Base-by-base conservation (phyloP, 1,140 invertebrate genomes). In the Drosophila virilis region DNA sequence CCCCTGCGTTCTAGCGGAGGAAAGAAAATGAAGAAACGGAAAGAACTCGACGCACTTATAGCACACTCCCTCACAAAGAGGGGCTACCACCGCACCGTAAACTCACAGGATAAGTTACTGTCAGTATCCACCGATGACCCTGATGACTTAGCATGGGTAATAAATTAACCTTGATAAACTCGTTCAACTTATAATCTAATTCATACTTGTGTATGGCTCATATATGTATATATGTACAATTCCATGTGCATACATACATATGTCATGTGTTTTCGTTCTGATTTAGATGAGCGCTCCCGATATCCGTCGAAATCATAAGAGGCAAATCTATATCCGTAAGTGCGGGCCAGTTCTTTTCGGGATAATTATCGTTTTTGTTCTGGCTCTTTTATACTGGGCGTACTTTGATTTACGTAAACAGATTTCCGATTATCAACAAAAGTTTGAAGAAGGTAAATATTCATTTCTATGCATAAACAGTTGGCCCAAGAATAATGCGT, bases 21-120 rank as follows among this genome's bases (percentile, higher is more conserved):
- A 8, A 94, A 94, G 67, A 94, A 93, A 86, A 93, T 94, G 92
- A 89, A 92, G 60, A 94, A 94, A 80, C 85, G 93, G 32, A 91
- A 93, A 55, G 93, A 94, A 74, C 77, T 94, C 33, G 93, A 94
- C 70, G 93, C 93, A 28, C 74, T 94, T n/a, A 92, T 93, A 59
- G 88, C 91, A 50, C 88, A 91, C 58, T 82, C 89, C 38, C 55
- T 88, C 13, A 78, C 80, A 35, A 92, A 90, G 64, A 77, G 82
- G 54, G 76, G 60, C 59, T 68, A 72, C 62, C 72, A 73, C 45
- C 75, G 80, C 35, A 57, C 65, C 35, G 52, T 68, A 13, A 67
- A 68, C 15, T 92, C 91, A 38, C 91, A 92, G 71, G 93, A 93
- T 72, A 92, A 93, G 64, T 70, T 93, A 59, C 72, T 93, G 33